phyloP scores from a whole-genome alignment of 2,797 vertebrate genomes.

The Sebastes melanostomus region DNA sequence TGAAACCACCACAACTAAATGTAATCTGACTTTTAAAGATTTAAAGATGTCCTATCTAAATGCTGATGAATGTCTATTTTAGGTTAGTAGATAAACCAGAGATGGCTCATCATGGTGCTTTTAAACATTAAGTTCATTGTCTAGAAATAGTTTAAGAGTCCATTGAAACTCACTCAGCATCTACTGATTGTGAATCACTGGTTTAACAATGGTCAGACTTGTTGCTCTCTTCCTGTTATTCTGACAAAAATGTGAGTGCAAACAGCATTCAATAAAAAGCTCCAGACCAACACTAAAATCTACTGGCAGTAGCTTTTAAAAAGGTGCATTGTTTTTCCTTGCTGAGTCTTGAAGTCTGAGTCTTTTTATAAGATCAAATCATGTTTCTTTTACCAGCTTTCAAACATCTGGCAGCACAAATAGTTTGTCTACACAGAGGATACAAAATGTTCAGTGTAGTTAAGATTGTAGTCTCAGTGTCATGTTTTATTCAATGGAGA shows the following conservation, averaged over 20 bases:
- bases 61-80: no score
- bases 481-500: not conserved
- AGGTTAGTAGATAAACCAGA: not conserved
- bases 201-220: not conserved
- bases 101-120: not conserved
- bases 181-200: not conserved
- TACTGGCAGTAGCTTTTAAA: not conserved
- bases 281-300: rapidly evolving
- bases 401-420: not conserved
- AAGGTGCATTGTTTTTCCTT: not conserved
- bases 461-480: not conserved
- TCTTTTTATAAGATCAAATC: not conserved
- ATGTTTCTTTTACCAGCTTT: not conserved
- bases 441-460: not conserved
- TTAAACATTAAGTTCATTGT: not conserved
- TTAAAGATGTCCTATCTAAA: not conserved
- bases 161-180: not conserved
- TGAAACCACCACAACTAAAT: not conserved
- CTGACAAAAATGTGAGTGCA: not conserved
- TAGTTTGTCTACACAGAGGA: not conserved
- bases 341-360: rapidly evolving
- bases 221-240: not conserved
- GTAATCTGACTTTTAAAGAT: not conserved
- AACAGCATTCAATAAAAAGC: not conserved
- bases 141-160: not conserved